Base-by-base conservation (phyloP, 2,113 vertebrate species). In the Petrocephalus zakoni region DNA sequence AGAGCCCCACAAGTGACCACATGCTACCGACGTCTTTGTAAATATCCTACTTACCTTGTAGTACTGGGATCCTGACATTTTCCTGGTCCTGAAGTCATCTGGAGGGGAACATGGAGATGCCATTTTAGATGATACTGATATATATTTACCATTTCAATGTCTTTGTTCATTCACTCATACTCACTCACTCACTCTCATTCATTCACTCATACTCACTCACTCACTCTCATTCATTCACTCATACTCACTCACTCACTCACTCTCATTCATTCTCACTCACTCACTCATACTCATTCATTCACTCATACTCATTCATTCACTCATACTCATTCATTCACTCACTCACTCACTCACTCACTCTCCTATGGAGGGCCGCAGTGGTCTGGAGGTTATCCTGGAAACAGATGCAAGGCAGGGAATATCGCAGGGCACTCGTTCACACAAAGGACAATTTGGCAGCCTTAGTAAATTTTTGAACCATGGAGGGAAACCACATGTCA, bases 71-170 rank as follows among this genome's bases (percentile, higher is more conserved):
- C 93, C 88, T 11, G 94, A 85, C n/a, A 92, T 94, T 87, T 97
- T 99, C 92, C 97, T 99, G 90, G 94, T 95, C 0, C 92, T 95
- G 89, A 96, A 94, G 88, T 98, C 97, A 90, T 97, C 98, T 99
- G 93, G 78, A 92, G 92, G 84, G 68, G 53, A 86, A 78, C 7
- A 55, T 25, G 2, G 21, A 83, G 2, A 42, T 83, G 34, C 72
- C 7, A 21, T 52, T n/a, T 81, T 55, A 89, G 87, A 90, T 1
- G 25, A 90, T 42, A 21, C 4, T 68, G 0, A 75, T 42, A 78
- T 42, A 78, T 29, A 1, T 52, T 9, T 0, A 53, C n/a, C 49
- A 51, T 37, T 72, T 53, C 1, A 68, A 7, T 87, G 29, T 1
- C 37, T 25, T 11, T 1, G 25, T 68, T 68, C 11, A 68, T 68